Evolutionary conservation across 2,888 invertebrate species (phyloP).

Genomic region (Chaetoderma sp.): DNA sequence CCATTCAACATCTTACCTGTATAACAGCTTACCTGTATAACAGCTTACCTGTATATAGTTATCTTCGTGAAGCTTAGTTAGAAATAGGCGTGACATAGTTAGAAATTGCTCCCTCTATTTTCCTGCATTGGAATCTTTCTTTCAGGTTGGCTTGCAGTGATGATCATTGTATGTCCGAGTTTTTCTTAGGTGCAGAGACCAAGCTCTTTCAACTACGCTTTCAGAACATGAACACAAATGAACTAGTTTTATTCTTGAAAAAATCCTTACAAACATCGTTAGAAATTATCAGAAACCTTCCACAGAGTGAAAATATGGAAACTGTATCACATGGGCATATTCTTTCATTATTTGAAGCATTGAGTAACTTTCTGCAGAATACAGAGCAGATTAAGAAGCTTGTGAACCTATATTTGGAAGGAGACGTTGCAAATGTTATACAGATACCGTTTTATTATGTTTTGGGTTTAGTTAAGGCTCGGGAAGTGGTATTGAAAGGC

Average conservation of each 20-base stretch:
- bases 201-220: conserved; percentile 51
- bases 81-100: too few species aligned
- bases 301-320: too few species aligned
- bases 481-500: conserved; percentile 72
- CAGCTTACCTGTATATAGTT: not conserved
- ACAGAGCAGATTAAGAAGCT: conserved; percentile 37
- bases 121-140: conserved; percentile 6
- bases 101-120: not conserved
- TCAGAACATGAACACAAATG: conserved; percentile 49
- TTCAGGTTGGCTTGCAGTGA: conserved; percentile 47
- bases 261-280: not conserved
- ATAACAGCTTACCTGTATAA: not conserved
- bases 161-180: conserved; percentile 39
- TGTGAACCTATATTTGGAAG: conserved; percentile 40
- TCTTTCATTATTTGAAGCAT: too few species aligned
- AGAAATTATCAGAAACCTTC: too few species aligned
- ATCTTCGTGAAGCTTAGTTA: not conserved
- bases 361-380: not conserved
- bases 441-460: conserved; percentile 74
- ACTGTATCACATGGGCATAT: too few species aligned
- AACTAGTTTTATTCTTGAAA: conserved; percentile 41
- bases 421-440: conserved; percentile 51
- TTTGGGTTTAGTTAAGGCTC: conserved; percentile 72
- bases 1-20: not conserved
- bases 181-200: conserved; percentile 50